Evolutionary conservation across 2,888 invertebrate genomes (phyloP).

Genomic region (Agrochola circellaris): DNA sequence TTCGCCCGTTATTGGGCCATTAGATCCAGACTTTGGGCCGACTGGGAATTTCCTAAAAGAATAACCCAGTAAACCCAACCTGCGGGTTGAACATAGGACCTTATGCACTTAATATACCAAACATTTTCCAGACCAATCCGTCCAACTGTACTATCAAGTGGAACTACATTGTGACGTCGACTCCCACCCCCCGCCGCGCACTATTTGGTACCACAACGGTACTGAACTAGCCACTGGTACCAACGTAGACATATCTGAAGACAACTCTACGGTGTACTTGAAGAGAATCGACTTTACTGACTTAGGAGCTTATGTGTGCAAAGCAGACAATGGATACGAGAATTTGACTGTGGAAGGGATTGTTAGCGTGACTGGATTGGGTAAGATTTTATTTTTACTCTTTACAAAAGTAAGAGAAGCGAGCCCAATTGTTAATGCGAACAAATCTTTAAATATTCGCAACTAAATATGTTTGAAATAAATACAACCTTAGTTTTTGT

Average conservation of each 20-base stretch:
- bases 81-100: not conserved
- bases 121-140: slow-evolving; percentile 74
- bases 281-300: slow-evolving; percentile 77
- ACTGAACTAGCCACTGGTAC: slow-evolving; percentile 68
- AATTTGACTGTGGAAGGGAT: slow-evolving; percentile 73
- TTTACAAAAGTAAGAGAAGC: no score
- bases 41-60: not conserved
- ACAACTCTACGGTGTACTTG: slow-evolving; percentile 73
- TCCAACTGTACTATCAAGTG: slow-evolving; percentile 78
- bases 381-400: slow-evolving; percentile 72
- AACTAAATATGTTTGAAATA: no score
- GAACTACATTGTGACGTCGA: slow-evolving; percentile 77
- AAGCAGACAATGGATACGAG: slow-evolving; percentile 87
- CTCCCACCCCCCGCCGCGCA: slow-evolving; percentile 71
- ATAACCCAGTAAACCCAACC: not conserved
- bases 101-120: not conserved
- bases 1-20: no score
- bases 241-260: slow-evolving; percentile 71
- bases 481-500: no score
- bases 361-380: slow-evolving; percentile 78
- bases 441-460: no score
- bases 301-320: slow-evolving; percentile 89
- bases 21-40: not conserved
- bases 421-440: no score
- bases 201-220: slow-evolving; percentile 81